Percentiles rank a stretch among this genome's conserved stretches.
Evolutionary conservation across 2,113 vertebrate species (phyloP).

Genomic region (Catharus minimus): DNA sequence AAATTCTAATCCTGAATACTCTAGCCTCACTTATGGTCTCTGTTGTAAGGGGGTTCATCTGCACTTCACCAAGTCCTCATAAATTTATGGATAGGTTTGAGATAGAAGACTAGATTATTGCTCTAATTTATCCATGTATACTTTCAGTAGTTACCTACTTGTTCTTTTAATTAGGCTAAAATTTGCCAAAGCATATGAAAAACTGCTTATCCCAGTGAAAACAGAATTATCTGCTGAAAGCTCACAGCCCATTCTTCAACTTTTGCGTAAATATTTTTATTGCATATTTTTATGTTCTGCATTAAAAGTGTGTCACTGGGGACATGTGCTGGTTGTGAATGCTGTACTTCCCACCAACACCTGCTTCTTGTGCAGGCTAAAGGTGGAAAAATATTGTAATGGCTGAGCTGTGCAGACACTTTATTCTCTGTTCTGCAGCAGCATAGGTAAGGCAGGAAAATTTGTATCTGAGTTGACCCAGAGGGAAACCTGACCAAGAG

Average conservation of each 20-base stretch:
- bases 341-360: neutral
- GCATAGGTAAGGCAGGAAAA: neutral
- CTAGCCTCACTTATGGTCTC: neutral
- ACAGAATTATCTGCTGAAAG: neutral
- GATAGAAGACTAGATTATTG: neutral
- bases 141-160: neutral
- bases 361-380: neutral
- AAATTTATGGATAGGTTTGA: neutral
- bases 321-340: neutral
- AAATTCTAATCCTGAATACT: neutral
- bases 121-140: neutral
- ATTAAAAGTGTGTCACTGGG: neutral
- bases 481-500: neutral
- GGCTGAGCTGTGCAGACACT: neutral
- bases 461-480: neutral
- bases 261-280: constrained; percentile 31
- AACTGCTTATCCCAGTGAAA: constrained; percentile 4
- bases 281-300: neutral
- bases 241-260: neutral
- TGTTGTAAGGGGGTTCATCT: neutral
- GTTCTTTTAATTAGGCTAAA: constrained; percentile 38
- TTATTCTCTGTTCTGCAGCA: neutral
- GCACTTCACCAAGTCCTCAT: neutral
- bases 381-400: neutral
- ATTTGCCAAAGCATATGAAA: constrained; percentile 17